Evolutionary conservation across 1,140 invertebrate genomes (phyloP).

Genomic region (fruit fly (Drosophila melanogaster)): Release_6_plus_ISO1_MT NT_033779.5:5038501-5039000

Average conservation of each 20-base stretch:
- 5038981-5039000: conserved; percentile 14
- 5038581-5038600: conserved; percentile 59
- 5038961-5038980: conserved; percentile 7
- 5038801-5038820: conserved; percentile 3
- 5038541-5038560: conserved; percentile 31
- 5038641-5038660: conserved; percentile 1
- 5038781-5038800: conserved; percentile 18
- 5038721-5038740: conserved; percentile 7
- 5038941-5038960: conserved; percentile 6
- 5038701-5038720: not conserved
- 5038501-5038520: conserved; percentile 71
- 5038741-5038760: conserved; percentile 45
- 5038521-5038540: conserved; percentile 54
- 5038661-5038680: not conserved
- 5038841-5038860: not conserved
- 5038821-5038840: not conserved
- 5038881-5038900: conserved; percentile 9
- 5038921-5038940: conserved; percentile 1
- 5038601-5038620: conserved; percentile 56
- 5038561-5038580: conserved; percentile 36
- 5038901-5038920: not conserved
- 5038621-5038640: conserved; percentile 27
- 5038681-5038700: conserved; percentile 2
- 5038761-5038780: not conserved
- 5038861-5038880: not conserved